Percentiles rank a stretch among this genome's conserved stretches.
These are phyloP conservation scores for Hedychridium roseum DNA, from an alignment of 2,888 invertebrate genomes.

Conservation along the genomic window DNA sequence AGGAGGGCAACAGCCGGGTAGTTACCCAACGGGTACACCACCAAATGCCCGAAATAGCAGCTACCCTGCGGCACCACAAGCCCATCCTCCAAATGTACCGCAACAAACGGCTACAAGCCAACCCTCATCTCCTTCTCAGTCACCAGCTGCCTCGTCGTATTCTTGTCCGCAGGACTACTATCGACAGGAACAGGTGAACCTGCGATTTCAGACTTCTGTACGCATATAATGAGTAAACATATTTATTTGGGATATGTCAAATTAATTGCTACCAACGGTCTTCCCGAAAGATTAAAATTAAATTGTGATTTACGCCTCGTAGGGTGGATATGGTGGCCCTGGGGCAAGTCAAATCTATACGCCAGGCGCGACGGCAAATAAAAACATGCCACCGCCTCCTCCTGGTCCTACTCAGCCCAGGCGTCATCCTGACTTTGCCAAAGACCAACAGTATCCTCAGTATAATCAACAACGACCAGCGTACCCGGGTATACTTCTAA, in stretches of 20 bases:
- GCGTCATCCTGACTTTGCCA: constrained; percentile 84
- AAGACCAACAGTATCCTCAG: constrained; percentile 75
- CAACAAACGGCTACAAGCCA: constrained; percentile 77
- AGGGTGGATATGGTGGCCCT: constrained; percentile 57
- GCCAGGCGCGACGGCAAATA: constrained; percentile 65
- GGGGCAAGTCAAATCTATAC: constrained; percentile 64
- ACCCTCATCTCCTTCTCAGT: constrained; percentile 80
- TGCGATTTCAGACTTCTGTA: no score
- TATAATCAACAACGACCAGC: constrained; percentile 73
- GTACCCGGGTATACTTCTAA: constrained; percentile 68
- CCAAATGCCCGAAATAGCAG: constrained; percentile 59
- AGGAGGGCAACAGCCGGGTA: constrained; percentile 56
- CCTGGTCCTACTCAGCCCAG: constrained; percentile 72
- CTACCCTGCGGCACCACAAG: constrained; percentile 69
- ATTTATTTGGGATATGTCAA: no score
- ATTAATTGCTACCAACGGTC: no score
- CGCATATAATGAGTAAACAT: no score
- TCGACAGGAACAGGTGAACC: constrained; percentile 69
- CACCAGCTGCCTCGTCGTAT: constrained; percentile 68
- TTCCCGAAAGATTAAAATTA: no score
- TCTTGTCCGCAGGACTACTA: constrained; percentile 65
- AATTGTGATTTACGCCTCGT: constrained; percentile 11
- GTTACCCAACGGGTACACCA: constrained; percentile 50
- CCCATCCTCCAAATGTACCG: constrained; percentile 66
- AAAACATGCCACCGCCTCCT: constrained; percentile 72